Percentiles rank a stretch among this genome's conserved stretches.
These are phyloP conservation scores for Manduca sexta DNA, from an alignment of 1,140 invertebrate species.

Conservation along the genomic window DNA sequence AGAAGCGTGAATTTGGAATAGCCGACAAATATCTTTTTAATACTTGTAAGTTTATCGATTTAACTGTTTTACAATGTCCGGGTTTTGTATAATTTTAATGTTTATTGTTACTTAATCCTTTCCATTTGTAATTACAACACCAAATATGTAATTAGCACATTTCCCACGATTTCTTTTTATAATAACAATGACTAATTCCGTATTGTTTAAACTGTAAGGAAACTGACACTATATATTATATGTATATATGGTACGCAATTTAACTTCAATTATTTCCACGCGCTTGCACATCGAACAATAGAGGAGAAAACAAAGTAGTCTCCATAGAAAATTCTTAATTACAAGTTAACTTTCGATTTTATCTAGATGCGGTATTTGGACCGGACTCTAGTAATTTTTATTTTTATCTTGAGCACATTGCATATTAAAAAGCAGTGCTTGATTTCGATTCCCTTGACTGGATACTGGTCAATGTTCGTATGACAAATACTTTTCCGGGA, in stretches of 20 bases:
- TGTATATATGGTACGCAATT: neutral
- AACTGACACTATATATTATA: neutral
- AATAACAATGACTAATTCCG: conserved; percentile 1
- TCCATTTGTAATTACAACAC: too few species aligned
- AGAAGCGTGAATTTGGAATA: too few species aligned
- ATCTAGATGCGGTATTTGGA: conserved; percentile 5
- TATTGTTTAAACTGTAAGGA: neutral
- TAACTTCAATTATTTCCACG: conserved; percentile 33
- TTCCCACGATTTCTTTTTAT: conserved; percentile 1
- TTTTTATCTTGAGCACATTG: too few species aligned
- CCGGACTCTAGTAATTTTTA: too few species aligned
- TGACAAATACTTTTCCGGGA: too few species aligned
- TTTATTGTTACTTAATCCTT: too few species aligned
- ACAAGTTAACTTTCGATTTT: conserved; percentile 48
- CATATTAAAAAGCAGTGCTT: neutral
- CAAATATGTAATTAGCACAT: neutral
- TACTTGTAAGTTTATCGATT: too few species aligned
- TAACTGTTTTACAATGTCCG: too few species aligned
- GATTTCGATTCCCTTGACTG: neutral
- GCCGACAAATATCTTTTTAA: too few species aligned
- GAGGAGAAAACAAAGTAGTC: conserved; percentile 50
- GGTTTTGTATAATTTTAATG: too few species aligned
- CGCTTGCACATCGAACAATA: conserved; percentile 50
- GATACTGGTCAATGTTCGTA: too few species aligned
- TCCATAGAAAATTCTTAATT: conserved; percentile 36